Evolutionary conservation across 2,888 invertebrate genomes (phyloP).

Genomic region (Drosophila neotestacea): DNA sequence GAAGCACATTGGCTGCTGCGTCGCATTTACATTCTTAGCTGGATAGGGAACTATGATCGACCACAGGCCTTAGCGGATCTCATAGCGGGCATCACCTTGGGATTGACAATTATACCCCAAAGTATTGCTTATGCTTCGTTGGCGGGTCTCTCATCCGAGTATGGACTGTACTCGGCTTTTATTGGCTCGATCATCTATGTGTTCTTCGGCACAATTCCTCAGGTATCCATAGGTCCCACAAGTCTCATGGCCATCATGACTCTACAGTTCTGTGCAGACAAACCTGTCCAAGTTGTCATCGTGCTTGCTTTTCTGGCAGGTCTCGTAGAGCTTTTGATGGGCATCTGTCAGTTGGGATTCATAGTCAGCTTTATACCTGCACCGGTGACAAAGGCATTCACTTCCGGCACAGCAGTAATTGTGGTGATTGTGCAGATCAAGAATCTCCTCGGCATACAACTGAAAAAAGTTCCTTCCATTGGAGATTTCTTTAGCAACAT

Average conservation of each 20-base stretch:
- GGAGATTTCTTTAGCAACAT: slow-evolving; percentile 86
- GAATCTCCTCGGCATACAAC: slow-evolving; percentile 90
- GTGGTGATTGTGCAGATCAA: slow-evolving; percentile 91
- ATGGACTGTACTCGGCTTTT: slow-evolving; percentile 96
- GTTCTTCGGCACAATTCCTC: slow-evolving; percentile 93
- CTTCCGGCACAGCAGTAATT: slow-evolving; percentile 92
- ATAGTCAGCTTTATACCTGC: slow-evolving; percentile 93
- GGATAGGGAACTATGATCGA: slow-evolving; percentile 90
- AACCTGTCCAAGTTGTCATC: slow-evolving; percentile 90
- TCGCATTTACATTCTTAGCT: slow-evolving; percentile 87
- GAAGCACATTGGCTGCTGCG: slow-evolving; percentile 78
- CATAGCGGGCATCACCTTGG: slow-evolving; percentile 95
- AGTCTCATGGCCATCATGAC: slow-evolving; percentile 96
- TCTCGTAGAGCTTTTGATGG: slow-evolving; percentile 92
- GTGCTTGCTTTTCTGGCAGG: slow-evolving; percentile 92
- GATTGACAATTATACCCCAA: slow-evolving; percentile 96
- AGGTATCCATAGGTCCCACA: slow-evolving; percentile 96
- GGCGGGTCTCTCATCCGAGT: slow-evolving; percentile 94
- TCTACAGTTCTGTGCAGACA: slow-evolving; percentile 89
- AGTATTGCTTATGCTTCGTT: slow-evolving; percentile 95
- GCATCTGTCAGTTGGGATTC: slow-evolving; percentile 92
- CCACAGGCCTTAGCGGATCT: slow-evolving; percentile 91
- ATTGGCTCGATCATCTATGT: slow-evolving; percentile 95
- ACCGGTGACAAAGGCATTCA: slow-evolving; percentile 93
- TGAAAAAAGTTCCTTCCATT: slow-evolving; percentile 80